phyloP scores from a whole-genome alignment of 2,888 invertebrate genomes.

The Drosophila emarginata region DNA sequence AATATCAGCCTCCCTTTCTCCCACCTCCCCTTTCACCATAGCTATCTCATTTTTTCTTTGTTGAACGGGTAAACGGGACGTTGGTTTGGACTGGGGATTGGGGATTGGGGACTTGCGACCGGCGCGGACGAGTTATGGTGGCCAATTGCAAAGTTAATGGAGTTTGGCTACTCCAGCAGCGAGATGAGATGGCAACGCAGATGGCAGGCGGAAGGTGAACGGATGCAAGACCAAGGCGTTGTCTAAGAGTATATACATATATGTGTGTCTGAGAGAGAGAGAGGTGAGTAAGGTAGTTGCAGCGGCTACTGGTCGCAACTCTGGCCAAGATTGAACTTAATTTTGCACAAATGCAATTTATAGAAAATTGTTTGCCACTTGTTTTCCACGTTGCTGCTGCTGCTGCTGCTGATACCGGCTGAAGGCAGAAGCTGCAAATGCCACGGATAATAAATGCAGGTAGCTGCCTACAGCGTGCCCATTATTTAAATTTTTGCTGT shows the following conservation, averaged over 20 bases:
- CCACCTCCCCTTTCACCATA: background rate
- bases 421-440: conserved; percentile 20
- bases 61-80: conserved; percentile 23
- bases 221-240: conserved; percentile 47
- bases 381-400: conserved; percentile 67
- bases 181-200: conserved; percentile 27
- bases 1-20: background rate
- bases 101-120: conserved; percentile 26
- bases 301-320: conserved; percentile 40
- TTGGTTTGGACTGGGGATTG: conserved; percentile 38
- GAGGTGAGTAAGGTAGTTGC: background rate
- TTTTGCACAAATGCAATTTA: conserved; percentile 79
- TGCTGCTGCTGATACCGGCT: conserved; percentile 16
- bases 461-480: conserved; percentile 69
- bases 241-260: conserved; percentile 1
- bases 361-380: conserved; percentile 79
- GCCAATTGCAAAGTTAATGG: conserved; percentile 79
- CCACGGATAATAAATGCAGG: conserved; percentile 68
- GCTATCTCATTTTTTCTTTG: conserved; percentile 23
- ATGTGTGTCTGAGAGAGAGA: background rate
- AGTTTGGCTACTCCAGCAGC: conserved; percentile 78
- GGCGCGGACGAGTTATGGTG: conserved; percentile 70
- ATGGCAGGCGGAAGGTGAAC: conserved; percentile 38
- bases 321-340: conserved; percentile 75
- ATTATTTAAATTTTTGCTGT: conserved; percentile 67